These are phyloP conservation scores for Aegithalos caudatus DNA, from an alignment of 2,113 vertebrate genomes.

Conservation along the genomic window DNA sequence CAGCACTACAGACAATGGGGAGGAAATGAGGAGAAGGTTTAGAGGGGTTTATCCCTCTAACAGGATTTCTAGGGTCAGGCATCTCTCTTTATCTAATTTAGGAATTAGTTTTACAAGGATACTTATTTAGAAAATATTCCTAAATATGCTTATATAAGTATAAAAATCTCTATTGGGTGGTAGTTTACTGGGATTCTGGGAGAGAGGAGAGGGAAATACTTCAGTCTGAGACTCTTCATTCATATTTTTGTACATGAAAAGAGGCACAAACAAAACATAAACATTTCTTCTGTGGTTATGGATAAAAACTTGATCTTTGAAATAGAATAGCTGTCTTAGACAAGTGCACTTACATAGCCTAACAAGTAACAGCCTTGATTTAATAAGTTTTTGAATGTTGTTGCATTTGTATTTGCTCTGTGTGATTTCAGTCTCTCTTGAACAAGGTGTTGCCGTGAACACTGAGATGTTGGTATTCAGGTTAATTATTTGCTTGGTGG, in stretches of 20 bases:
- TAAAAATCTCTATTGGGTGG: background rate
- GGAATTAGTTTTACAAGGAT: background rate
- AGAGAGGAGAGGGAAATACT: background rate
- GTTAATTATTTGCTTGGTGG: background rate
- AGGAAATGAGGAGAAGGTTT: slow-evolving; percentile 6
- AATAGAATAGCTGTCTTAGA: background rate
- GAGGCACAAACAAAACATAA: background rate
- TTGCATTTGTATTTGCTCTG: background rate
- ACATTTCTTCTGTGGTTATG: background rate
- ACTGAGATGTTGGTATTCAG: background rate
- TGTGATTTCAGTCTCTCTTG: background rate
- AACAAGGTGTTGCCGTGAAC: background rate
- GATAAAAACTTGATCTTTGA: background rate
- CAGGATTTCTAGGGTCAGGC: background rate
- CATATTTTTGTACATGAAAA: background rate
- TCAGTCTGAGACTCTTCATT: background rate
- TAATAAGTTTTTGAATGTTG: background rate
- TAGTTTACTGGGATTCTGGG: background rate
- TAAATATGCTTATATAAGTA: background rate
- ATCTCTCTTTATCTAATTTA: background rate
- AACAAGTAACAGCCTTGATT: background rate
- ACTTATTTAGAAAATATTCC: background rate
- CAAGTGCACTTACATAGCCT: background rate
- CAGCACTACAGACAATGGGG: background rate
- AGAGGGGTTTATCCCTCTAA: background rate